These are phyloP conservation scores for Antheraea mylitta DNA, from an alignment of 1,140 invertebrate genomes.

Conservation along the genomic window DNA sequence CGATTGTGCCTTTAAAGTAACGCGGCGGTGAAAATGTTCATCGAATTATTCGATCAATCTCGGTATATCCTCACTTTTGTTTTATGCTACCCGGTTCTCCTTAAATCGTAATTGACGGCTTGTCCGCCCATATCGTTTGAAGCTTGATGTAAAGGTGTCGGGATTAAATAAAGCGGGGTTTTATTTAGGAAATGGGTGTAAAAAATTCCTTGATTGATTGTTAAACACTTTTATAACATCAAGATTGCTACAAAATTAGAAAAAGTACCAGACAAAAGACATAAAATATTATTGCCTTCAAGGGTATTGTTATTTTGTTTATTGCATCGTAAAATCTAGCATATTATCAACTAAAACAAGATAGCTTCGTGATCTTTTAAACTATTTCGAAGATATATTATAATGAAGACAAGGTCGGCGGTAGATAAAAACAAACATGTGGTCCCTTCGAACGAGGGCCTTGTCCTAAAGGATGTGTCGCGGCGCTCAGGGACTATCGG, in stretches of 20 bases:
- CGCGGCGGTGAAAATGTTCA: conserved; percentile 20
- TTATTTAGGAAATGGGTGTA: conserved; percentile 3
- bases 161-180: background rate
- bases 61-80: conserved; percentile 26
- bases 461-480: conserved; percentile 53
- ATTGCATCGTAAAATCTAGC: conserved; percentile 12
- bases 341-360: conserved; percentile 40
- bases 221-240: background rate
- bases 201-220: background rate
- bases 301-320: conserved; percentile 1
- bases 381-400: conserved; percentile 59
- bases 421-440: conserved; percentile 68
- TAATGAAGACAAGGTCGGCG: conserved; percentile 62
- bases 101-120: conserved; percentile 27
- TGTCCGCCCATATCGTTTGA: conserved; percentile 23
- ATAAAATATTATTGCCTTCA: conserved; percentile 9
- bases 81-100: conserved; percentile 17
- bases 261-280: conserved; percentile 5
- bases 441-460: conserved; percentile 56
- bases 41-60: conserved; percentile 17
- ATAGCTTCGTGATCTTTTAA: conserved; percentile 42
- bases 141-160: conserved; percentile 19
- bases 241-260: background rate
- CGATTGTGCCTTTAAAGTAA: conserved; percentile 36
- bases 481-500: conserved; percentile 40